Evolutionary conservation across 2,113 vertebrate species (phyloP), one percentile per base, ranked within the genome.

Genomic region (Typhlomys cinereus): DNA sequence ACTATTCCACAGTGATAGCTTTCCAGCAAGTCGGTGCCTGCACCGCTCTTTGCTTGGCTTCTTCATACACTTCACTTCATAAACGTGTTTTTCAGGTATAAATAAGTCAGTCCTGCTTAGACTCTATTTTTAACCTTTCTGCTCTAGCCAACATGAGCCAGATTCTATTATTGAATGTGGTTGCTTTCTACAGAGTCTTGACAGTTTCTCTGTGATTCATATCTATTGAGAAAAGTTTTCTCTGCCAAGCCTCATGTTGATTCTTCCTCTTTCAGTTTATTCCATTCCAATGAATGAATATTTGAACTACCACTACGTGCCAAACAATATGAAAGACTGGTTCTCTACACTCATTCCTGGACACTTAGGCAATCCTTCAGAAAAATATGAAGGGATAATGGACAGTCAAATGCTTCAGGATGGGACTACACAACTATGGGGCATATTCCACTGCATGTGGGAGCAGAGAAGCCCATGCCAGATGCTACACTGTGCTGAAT

Each of bases 161-260:
- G 41, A 78, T 73, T 91, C 57, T 82, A 27, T 66, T 81, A 66
- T 25, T 76, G n/a, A 91, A 82, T 79, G 88, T 52, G 46, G n/a
- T 31, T 89, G 12, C 48, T 73, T 85, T 54, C 36, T 64, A 59
- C 74, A 89, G 61, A 69, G 12, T 23, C 61, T 71, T 93, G 36
- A 10, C 62, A 76, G 21, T 96, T 66, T 41, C 61, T 46, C 34
- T 70, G 31, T 61, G n/a, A 76, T 67, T 59, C 2, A 41, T 61
- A 29, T 36, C 88, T 48, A 73, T 12, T 73, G 20, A 93, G 31
- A 86, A 88, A n/a, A 69, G 61, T 39, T 7, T 7, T 48, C 34
- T 69, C 29, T 80, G 8, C 15, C 13, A 34, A 57, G 36, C 7
- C 25, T 41, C 41, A 10, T 61, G 67, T 50, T 66, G 17, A 94